These are phyloP conservation scores for Falcunculus frontatus DNA, from an alignment of 2,113 vertebrate species.

Conservation along the genomic window DNA sequence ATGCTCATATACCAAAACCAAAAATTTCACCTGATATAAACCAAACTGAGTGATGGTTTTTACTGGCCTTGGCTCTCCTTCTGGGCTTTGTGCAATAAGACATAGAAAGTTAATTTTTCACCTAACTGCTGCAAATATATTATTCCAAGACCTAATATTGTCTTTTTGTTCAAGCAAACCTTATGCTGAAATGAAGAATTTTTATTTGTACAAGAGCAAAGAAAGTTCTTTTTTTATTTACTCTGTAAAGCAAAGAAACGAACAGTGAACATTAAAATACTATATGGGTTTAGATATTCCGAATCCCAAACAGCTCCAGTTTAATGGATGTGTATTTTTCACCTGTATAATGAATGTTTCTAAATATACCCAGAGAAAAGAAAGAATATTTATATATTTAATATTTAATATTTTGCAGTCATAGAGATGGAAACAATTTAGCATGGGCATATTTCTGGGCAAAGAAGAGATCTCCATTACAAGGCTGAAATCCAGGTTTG, in stretches of 20 bases:
- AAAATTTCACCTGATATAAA: background rate
- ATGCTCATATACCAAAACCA: background rate
- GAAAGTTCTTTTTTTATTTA: background rate
- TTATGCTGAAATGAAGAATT: background rate
- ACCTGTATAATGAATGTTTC: background rate
- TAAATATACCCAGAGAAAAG: constrained; percentile 11
- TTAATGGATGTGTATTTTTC: background rate
- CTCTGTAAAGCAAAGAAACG: background rate
- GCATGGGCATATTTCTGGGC: background rate
- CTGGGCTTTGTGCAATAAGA: background rate
- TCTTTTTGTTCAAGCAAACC: background rate
- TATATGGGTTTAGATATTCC: background rate
- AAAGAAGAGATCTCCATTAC: background rate
- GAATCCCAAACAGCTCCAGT: background rate
- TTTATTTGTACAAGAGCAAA: background rate
- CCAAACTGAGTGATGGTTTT: background rate
- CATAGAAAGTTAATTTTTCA: background rate
- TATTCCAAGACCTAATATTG: background rate
- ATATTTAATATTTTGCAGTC: constrained; percentile 8
- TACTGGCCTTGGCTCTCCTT: background rate
- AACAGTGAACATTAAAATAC: background rate
- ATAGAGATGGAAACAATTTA: background rate
- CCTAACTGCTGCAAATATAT: background rate
- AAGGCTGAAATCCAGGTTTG: background rate
- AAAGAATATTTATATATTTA: constrained; percentile 7